These are phyloP conservation scores for Sepiola atlantica DNA, from an alignment of 2,888 invertebrate genomes.

Conservation along the genomic window DNA sequence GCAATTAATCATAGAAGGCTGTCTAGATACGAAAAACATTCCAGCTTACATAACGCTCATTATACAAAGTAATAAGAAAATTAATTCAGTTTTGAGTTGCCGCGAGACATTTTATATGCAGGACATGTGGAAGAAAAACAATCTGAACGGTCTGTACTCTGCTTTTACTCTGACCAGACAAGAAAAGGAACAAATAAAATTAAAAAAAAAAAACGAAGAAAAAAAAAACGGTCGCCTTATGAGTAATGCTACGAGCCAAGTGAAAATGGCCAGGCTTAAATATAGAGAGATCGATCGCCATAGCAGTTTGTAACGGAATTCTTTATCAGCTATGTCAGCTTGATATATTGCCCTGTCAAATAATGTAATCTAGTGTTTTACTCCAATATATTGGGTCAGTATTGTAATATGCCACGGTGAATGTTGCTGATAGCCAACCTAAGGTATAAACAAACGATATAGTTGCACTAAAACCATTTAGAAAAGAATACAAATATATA, in stretches of 20 bases:
- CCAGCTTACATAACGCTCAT: neutral
- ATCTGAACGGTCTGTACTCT: neutral
- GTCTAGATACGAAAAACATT: neutral
- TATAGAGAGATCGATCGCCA: slow-evolving; percentile 19
- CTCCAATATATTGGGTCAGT: slow-evolving; percentile 11
- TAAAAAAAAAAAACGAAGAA: neutral
- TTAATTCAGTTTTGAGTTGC: neutral
- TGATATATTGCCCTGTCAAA: slow-evolving; percentile 4
- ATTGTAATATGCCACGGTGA: slow-evolving; percentile 9
- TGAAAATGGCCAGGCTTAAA: slow-evolving; percentile 12
- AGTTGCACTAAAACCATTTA: neutral
- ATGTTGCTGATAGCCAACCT: neutral
- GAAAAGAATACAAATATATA: neutral
- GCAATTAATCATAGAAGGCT: neutral
- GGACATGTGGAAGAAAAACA: slow-evolving; percentile 5
- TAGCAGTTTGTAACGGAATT: slow-evolving; percentile 1
- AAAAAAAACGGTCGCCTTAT: neutral
- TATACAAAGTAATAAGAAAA: neutral
- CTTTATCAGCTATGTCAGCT: slow-evolving; percentile 32
- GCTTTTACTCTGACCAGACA: neutral
- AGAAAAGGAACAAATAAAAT: neutral
- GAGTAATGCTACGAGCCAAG: slow-evolving; percentile 11
- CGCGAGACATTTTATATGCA: neutral
- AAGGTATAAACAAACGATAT: neutral
- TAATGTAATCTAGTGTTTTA: neutral